Evolutionary conservation across 2,797 vertebrate species (phyloP).

Genomic region (Cottoperca gobio): DNA sequence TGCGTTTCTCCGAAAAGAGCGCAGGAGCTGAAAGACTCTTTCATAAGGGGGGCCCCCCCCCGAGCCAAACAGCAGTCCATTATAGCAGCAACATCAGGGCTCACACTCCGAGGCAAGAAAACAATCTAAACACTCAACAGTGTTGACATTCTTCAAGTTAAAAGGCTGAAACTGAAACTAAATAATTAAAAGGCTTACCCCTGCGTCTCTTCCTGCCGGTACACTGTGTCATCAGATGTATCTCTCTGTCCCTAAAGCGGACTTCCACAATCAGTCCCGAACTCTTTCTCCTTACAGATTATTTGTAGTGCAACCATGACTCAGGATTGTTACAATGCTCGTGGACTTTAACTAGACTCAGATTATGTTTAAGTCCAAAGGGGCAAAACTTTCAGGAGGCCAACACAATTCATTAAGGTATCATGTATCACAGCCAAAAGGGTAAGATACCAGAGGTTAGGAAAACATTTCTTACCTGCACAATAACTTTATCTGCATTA

Average conservation of each 20-base stretch:
- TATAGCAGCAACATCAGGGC: conserved; percentile 53
- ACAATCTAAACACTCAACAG: not conserved
- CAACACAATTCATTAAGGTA: not conserved
- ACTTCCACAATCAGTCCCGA: conserved; percentile 11
- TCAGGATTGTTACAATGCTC: conserved; percentile 5
- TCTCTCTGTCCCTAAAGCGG: not conserved
- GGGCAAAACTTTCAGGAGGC: conserved; percentile 47
- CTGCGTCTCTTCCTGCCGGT: conserved; percentile 60
- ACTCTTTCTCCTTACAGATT: conserved; percentile 5
- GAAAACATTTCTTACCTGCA: conserved; percentile 1
- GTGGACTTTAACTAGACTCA: conserved; percentile 75
- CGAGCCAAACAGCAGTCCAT: conserved; percentile 62
- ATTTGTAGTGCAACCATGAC: conserved; percentile 49
- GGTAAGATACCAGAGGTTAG: not conserved
- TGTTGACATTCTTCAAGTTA: not conserved
- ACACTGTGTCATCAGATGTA: conserved; percentile 55
- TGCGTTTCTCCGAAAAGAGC: conserved; percentile 41
- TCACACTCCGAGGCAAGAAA: conserved; percentile 5
- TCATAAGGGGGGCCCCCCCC: conserved; percentile 60
- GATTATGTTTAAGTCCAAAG: conserved; percentile 80
- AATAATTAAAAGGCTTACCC: conserved; percentile 65
- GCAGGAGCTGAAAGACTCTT: conserved; percentile 74
- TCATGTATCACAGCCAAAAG: not conserved
- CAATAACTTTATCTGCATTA: not conserved
- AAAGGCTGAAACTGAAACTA: not conserved